Conservation (phyloP, 2,888 invertebrate species). For the Leucophora obtusa region DNA sequence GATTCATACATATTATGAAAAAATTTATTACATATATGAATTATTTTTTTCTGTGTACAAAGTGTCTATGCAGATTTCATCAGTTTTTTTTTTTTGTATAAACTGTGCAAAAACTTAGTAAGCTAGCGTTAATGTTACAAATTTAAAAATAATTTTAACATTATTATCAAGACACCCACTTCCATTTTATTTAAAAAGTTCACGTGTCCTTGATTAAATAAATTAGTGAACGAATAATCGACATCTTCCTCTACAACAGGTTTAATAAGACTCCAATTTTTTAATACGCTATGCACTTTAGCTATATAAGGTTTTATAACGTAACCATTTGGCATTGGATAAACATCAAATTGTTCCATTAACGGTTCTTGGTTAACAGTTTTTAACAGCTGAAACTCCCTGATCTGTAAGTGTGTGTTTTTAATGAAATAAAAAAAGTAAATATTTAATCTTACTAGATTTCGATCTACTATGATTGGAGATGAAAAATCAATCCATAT, state of each 20-base stretch:
- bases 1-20: too few relatives aligned
- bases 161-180: background rate
- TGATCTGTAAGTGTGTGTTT: background rate
- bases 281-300: background rate
- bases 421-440: background rate
- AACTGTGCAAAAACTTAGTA: too few relatives aligned
- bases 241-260: too few relatives aligned
- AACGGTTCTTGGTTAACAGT: background rate
- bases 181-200: background rate
- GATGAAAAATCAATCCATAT: background rate
- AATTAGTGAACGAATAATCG: too few relatives aligned
- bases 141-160: background rate
- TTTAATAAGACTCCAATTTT: too few relatives aligned
- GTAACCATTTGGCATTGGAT: background rate
- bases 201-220: background rate
- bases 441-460: background rate
- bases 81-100: too few relatives aligned
- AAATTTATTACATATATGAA: too few relatives aligned
- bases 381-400: background rate
- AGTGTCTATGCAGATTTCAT: too few relatives aligned
- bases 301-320: background rate
- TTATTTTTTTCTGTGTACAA: too few relatives aligned
- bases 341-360: background rate
- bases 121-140: too few relatives aligned
- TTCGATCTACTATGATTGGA: background rate